Evolutionary conservation across 2,113 vertebrate genomes (phyloP), one percentile per base, ranked within the genome.

Genomic region (Bombycilla garrulus): DNA sequence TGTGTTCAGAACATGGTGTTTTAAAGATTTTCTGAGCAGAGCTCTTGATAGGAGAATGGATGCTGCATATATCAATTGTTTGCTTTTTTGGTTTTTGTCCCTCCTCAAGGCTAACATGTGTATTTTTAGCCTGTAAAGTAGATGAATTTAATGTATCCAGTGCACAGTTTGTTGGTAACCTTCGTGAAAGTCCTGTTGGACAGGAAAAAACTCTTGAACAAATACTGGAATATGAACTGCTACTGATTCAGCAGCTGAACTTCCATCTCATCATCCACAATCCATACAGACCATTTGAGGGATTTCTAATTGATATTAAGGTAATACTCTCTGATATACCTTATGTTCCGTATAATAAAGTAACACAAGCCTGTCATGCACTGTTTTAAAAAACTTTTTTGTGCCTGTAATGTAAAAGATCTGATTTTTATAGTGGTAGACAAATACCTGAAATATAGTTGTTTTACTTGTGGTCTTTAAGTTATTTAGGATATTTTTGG

Each of bases 141-240:
- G 99, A 99, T 65, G 99, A 99, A 97, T 99, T 99, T 96, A 99
- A 99, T 47, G 99, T 99, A 23, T 99, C 99, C 91, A 98, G 99
- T 94, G 95, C 96, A 51, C 99, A 99, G 89, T 99, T 99, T 94
- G 99, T 99, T 88, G 98, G 98, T 67, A 99, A 99, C 88, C 98
- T 99, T 35, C 98, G 98, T 71, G 99, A 99, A 96, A 99, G 97
- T 28, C 98, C 98, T 22, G 83, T 97, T 7, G 98, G 98, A 48
- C 99, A 99, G 90, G 99, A 99, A 73, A 98, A 98, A 72, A 96
- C 98, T 35, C 97, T 99, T 47, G 99, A 99, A 88, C 99, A 99
- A 90, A 99, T 99, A 96, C 96, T 99, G 82, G 99, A 99, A 71
- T 99, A 98, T 82, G 99, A 99, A 94, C 97, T 99, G 18, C 98